These are phyloP conservation scores for Nyctalus aviator DNA, from an alignment of 2,797 vertebrate genomes.

Conservation along the genomic window DNA sequence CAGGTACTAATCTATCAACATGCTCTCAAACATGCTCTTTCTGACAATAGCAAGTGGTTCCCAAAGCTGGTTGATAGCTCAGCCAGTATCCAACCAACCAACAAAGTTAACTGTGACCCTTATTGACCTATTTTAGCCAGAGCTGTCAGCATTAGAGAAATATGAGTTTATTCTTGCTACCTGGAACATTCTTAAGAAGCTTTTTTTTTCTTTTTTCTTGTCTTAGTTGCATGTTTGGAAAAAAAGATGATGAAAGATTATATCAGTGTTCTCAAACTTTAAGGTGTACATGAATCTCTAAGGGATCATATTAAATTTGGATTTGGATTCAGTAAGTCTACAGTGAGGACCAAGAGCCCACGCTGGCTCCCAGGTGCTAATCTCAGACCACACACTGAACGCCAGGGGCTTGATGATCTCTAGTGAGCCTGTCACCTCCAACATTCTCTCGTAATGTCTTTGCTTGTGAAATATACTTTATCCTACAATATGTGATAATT, in stretches of 20 bases:
- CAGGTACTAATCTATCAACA: not conserved
- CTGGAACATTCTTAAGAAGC: not conserved
- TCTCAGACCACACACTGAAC: not conserved
- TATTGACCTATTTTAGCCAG: not conserved
- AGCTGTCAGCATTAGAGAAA: not conserved
- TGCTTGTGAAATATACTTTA: conserved; percentile 39
- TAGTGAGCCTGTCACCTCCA: not conserved
- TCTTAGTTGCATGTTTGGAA: conserved; percentile 11
- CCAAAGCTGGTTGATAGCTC: not conserved
- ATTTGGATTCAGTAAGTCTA: not conserved
- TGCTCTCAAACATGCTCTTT: not conserved
- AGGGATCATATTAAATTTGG: not conserved
- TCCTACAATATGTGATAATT: not conserved
- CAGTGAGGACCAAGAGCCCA: not conserved
- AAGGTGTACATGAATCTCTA: not conserved
- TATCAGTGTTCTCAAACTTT: not conserved
- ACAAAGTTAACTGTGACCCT: not conserved
- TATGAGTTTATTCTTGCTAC: not conserved
- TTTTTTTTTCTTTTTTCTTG: not conserved
- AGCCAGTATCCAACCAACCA: not conserved
- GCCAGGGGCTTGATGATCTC: not conserved
- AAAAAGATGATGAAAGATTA: not conserved
- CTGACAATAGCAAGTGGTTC: not conserved
- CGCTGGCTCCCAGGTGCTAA: not conserved
- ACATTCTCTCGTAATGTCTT: not conserved